Evolutionary conservation across 35 echinoderm and acorn worm species (phyloP), one percentile per base, ranked within the genome.

Genomic region (Anneissia japonica): DNA sequence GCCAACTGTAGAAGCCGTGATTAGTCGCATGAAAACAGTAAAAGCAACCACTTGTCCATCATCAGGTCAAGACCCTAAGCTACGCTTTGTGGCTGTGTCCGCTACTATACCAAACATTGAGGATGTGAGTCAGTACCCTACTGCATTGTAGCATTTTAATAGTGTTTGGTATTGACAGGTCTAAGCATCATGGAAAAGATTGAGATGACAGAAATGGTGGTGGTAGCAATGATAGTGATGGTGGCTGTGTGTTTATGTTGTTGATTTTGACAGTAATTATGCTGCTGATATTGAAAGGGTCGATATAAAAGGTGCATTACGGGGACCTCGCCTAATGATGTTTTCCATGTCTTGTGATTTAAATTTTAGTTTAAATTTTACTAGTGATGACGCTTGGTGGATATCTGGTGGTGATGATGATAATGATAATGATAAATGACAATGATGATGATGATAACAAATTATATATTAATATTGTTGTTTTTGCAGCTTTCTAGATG

Each of bases 51-150:
- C 78, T 72, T 10, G 30, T 13, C 4, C 9, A 75, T n/a, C 41
- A 37, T 46, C 36, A 55, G 76, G 34, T 35, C 40, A 46, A 4
- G 37, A 34, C 34, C 43, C 64, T 74, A 79, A 35, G 31, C 84
- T 94, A 12, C 51, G 92, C 36, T 94, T 94, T 38, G 34, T 94
- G 23, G 92, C 88, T 33, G 85, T 94, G 11, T 94, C 92, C 21
- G 88, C 92, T 9, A 94, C 92, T 32, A 94, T 94, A 0, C 83
- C 92, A 28, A 94, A 94, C 33, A 94, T 94, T 43, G 79, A 87
- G 74, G 92, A 94, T 94, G 92, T 94, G 73, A 90, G 92, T 64
- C n/a, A n/a, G n/a, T n/a, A n/a, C n/a, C n/a, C n/a, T n/a, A n/a
- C n/a, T n/a, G n/a, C n/a, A n/a, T n/a, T n/a, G n/a, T n/a, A n/a